Evolutionary conservation across 1,140 invertebrate species (phyloP).

Genomic region (Pentalonia nigronervosa): DNA sequence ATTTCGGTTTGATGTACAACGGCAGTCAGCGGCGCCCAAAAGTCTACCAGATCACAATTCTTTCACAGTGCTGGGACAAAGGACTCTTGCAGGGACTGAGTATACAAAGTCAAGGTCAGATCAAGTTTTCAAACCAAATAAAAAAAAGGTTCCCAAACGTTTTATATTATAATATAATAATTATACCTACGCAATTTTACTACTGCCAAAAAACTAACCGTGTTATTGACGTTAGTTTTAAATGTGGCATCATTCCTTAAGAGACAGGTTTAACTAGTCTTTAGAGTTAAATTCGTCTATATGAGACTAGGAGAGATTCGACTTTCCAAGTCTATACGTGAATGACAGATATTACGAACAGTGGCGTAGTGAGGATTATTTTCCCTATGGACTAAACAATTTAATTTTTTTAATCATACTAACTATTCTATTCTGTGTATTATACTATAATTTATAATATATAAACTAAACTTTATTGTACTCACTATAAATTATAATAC

Average conservation of each 20-base stretch:
- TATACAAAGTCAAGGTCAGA: slow-evolving; percentile 4
- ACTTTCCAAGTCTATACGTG: background rate
- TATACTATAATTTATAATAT: too few relatives aligned
- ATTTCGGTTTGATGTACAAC: background rate
- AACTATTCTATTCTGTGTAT: too few relatives aligned
- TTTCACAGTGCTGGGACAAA: background rate
- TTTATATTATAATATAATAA: background rate
- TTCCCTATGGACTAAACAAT: background rate
- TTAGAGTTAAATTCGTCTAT: background rate
- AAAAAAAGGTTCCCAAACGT: background rate
- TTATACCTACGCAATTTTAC: background rate
- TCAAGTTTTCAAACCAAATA: background rate
- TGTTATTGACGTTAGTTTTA: background rate
- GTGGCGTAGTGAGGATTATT: background rate
- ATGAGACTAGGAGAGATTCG: background rate
- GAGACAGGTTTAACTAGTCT: background rate
- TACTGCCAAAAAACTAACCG: background rate
- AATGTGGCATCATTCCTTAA: background rate
- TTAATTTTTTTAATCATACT: background rate
- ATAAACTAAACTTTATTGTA: too few relatives aligned
- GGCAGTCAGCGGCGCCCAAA: background rate
- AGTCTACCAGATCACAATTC: background rate
- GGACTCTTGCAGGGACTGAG: background rate
- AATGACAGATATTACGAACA: background rate
- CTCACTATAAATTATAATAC: too few relatives aligned